Base-by-base conservation (phyloP, 2,888 invertebrate genomes). In the Ditula angustiorana region DNA sequence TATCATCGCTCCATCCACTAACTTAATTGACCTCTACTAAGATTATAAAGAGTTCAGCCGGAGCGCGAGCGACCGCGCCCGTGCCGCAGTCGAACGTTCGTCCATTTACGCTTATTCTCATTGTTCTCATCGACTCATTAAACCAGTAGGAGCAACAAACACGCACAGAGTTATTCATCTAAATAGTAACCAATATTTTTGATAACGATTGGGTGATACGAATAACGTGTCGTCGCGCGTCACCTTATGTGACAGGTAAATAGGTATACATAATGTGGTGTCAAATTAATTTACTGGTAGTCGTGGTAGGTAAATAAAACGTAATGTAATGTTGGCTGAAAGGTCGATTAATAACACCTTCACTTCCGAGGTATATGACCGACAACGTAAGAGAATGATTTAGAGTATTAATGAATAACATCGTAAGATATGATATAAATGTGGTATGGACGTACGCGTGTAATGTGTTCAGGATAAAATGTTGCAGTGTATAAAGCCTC, bases 1-100 rank as follows among this genome's bases (percentile, higher is more conserved):
- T 90, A 90, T 90, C 90, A 88, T 85, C 73, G 76, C 81, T 88
- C 90, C 90, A 89, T 90, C 90, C 90, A 87, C 71, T 63, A 65
- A 60, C 63, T 68, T 71, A 69, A 69, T 69, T 46, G 30, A 30
- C 30, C 30, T 30, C 30, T 10, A 10, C 41, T 41, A 41, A 41
- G 10, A 10, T 10, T 2, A 10, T 19, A 10, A 19, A 10, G n/a
- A n/a, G n/a, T n/a, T n/a, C n/a, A n/a, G n/a, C n/a, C 1, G 41
- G 1, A 19, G 8, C 41, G 41, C 35, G 35, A 37, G 35, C 41
- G n/a, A n/a, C n/a, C 10, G 41, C 41, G 16, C 19, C 13, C 37
- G 41, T 16, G 13, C 37, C 7, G 7, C 4, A 11, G 23, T 11
- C 11, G 26, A n/a, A 4, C 23, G 5, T 46, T 23, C n/a, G 66